phyloP scores from a whole-genome alignment of 2,888 invertebrate species.

The Melanargia galathea region DNA sequence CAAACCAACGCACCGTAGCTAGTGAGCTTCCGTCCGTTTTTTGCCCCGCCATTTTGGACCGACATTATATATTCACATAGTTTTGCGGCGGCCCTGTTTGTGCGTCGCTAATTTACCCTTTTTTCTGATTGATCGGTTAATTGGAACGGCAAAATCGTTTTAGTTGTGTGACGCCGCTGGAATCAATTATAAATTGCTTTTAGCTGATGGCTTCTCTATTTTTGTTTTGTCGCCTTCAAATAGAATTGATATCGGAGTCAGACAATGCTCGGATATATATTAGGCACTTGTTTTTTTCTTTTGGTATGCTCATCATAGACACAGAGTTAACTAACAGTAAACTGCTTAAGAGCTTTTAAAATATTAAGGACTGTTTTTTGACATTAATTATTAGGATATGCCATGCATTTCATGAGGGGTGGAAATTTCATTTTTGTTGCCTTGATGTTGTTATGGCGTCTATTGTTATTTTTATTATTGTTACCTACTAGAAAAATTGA shows the following conservation, averaged over 20 bases:
- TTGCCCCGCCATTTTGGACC: slow-evolving; percentile 49
- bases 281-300: no score
- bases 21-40: slow-evolving; percentile 36
- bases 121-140: slow-evolving; percentile 45
- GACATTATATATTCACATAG: slow-evolving; percentile 52
- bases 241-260: background rate
- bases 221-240: slow-evolving; percentile 4
- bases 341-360: no score
- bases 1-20: slow-evolving; percentile 8
- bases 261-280: background rate
- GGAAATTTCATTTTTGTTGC: no score
- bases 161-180: slow-evolving; percentile 29
- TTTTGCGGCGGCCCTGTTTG: slow-evolving; percentile 45
- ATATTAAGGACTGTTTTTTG: no score
- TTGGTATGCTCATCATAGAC: no score
- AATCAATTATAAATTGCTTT: slow-evolving; percentile 28
- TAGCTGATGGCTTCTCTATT: slow-evolving; percentile 25
- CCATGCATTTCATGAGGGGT: no score
- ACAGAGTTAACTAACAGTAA: no score
- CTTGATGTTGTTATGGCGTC: no score
- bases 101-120: slow-evolving; percentile 46
- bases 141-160: slow-evolving; percentile 40
- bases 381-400: no score
- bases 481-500: no score
- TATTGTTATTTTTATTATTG: no score